Conservation (phyloP, 2,797 vertebrate species). For the Borostomias antarcticus region DNA sequence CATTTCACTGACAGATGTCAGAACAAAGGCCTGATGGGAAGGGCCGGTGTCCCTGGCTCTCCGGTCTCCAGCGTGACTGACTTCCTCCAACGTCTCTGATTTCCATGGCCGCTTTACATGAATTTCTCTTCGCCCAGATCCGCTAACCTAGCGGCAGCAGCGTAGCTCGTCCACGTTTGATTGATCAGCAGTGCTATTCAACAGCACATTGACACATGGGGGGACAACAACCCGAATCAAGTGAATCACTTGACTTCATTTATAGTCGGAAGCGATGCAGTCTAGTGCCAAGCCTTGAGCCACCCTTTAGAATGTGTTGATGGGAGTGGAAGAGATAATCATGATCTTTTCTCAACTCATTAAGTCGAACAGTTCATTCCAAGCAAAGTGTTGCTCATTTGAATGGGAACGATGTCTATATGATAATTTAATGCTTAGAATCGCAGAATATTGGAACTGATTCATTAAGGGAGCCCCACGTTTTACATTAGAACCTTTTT, state of each 20-base stretch:
- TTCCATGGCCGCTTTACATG: constrained; percentile 45
- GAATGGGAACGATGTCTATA: constrained; percentile 75
- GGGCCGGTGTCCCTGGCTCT: constrained; percentile 59
- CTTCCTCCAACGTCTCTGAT: constrained; percentile 52
- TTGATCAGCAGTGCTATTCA: constrained; percentile 60
- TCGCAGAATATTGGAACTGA: constrained; percentile 69
- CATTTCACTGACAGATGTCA: constrained; percentile 74
- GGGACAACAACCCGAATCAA: constrained; percentile 64
- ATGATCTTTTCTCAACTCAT: constrained; percentile 77
- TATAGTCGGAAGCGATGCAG: constrained; percentile 48
- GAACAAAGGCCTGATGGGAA: constrained; percentile 70
- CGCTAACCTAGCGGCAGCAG: constrained; percentile 36
- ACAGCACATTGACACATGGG: constrained; percentile 50
- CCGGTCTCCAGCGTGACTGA: constrained; percentile 49
- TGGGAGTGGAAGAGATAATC: constrained; percentile 74
- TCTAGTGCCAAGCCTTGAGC: constrained; percentile 65
- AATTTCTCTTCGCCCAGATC: constrained; percentile 49
- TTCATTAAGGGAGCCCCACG: constrained; percentile 80
- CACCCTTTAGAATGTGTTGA: constrained; percentile 71
- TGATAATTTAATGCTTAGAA: constrained; percentile 82
- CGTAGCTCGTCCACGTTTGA: constrained; percentile 31
- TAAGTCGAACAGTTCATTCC: constrained; percentile 76
- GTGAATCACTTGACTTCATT: constrained; percentile 46
- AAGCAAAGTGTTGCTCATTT: constrained; percentile 75
- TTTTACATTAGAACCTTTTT: constrained; percentile 80